Evolutionary conservation across 2,113 vertebrate species (phyloP).

Genomic region (Ascaphus truei): DNA sequence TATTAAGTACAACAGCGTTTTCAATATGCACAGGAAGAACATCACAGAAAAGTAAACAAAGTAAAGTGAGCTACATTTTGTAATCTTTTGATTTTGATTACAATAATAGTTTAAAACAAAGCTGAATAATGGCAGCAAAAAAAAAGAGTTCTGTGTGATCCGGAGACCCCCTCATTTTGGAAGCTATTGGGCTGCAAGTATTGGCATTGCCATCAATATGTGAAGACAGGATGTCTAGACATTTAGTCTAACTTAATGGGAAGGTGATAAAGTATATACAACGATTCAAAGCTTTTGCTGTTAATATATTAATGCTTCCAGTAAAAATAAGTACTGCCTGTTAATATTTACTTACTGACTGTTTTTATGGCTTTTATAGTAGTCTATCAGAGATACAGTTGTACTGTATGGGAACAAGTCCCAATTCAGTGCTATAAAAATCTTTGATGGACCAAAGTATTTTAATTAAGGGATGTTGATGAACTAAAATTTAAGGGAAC

Average conservation of each 20-base stretch:
- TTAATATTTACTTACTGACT: no score
- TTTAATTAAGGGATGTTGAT: no score
- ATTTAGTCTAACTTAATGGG: constrained; percentile 21
- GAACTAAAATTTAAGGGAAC: no score
- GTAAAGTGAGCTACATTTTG: constrained; percentile 29
- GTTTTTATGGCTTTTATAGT: no score
- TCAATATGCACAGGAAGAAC: constrained; percentile 43
- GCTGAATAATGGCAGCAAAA: constrained; percentile 6
- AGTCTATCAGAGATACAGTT: no score
- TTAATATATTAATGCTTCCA: neutral
- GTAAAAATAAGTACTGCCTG: no score
- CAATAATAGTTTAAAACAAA: neutral
- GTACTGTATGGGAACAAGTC: no score
- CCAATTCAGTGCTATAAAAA: no score
- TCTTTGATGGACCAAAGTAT: no score
- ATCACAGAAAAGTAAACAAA: constrained; percentile 50
- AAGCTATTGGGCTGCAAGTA: neutral
- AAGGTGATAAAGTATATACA: constrained; percentile 25
- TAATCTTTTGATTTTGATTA: constrained; percentile 49
- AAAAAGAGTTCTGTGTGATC: constrained; percentile 25
- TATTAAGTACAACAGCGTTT: constrained; percentile 47
- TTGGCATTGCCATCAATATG: constrained; percentile 18
- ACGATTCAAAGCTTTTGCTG: neutral
- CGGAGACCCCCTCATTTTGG: neutral
- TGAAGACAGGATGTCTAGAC: constrained; percentile 18